Evolutionary conservation across 2,113 vertebrate genomes (phyloP).

Genomic region (Lynx canadensis): DNA sequence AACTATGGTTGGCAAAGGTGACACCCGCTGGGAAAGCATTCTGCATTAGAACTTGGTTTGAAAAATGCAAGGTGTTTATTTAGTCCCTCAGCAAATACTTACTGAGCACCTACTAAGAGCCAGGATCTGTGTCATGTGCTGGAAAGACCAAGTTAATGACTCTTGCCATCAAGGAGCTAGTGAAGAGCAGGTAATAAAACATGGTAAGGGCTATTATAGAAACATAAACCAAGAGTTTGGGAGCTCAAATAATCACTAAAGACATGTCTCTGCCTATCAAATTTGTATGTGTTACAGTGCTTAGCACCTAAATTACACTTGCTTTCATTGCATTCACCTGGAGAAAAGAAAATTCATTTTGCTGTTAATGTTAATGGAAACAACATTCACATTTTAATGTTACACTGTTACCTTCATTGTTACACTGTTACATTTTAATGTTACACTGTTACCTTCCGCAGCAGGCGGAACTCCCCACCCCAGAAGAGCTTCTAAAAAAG

Average conservation of each 20-base stretch:
- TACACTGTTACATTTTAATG: slow-evolving; percentile 48
- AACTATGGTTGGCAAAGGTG: background rate
- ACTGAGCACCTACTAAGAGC: background rate
- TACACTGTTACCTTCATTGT: background rate
- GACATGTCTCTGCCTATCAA: background rate
- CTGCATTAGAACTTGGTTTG: slow-evolving; percentile 12
- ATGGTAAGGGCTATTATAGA: background rate
- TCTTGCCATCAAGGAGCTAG: background rate
- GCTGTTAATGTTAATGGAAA: background rate
- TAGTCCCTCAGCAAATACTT: slow-evolving; percentile 27
- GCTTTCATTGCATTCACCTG: background rate
- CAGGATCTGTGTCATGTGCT: background rate
- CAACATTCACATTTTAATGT: slow-evolving; percentile 25
- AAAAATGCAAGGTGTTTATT: slow-evolving; percentile 49
- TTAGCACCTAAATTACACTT: slow-evolving; percentile 25
- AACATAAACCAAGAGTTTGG: background rate
- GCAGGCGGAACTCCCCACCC: background rate
- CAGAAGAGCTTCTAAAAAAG: slow-evolving; percentile 12
- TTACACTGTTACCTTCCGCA: background rate
- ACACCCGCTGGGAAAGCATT: slow-evolving; percentile 1
- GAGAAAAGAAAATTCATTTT: background rate
- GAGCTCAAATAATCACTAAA: slow-evolving; percentile 32
- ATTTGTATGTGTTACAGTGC: background rate
- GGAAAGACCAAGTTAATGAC: background rate
- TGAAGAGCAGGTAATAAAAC: background rate